Evolutionary conservation across 1,140 invertebrate species (phyloP), one percentile per base, ranked within the genome.

Genomic region (Trichonephila inaurata): DNA sequence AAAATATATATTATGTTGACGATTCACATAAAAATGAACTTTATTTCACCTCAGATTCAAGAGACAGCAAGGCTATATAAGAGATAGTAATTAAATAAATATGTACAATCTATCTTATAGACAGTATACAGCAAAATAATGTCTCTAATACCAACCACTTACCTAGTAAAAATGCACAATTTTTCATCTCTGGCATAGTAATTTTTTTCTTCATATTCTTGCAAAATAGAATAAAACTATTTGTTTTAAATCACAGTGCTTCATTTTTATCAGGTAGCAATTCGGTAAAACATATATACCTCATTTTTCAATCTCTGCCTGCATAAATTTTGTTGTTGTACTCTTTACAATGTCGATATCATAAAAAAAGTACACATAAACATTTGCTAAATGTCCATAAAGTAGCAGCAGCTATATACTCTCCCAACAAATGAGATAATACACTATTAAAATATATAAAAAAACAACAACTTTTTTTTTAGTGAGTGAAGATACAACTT

Each of bases 201-300:
- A 72, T 72, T 51, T n/a, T 7, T 77, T 12, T 83, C 61, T 87
- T 61, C 28, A 60, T 87, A 14, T 33, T 85, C 87, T 92, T 87
- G 44, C 83, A 92, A 92, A 92, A 92, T 92, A 92, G 82, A 92
- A 87, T 87, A 24, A 40, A 92, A 92, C 58, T 85, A 24, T 88
- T 64, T 21, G 16, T 66, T 92, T 92, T 66, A 92, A 92, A 92
- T 92, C 91, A 92, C 91, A 92, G 91, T 92, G 83, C 91, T 87
- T 91, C n/a, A 10, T 58, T 58, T 60, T 62, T 60, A 77, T 92
- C n/a, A 69, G n/a, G 86, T 92, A 92, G 87, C 91, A 92, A 92
- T 92, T 83, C 90, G 81, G 90, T 12, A 85, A 90, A 77, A 61
- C 61, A 62, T n/a, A 40, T 77, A 77, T 51, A 5, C 24, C 16